Base-by-base conservation (phyloP, 1,140 invertebrate species). In the Campoletis sonorensis region DNA sequence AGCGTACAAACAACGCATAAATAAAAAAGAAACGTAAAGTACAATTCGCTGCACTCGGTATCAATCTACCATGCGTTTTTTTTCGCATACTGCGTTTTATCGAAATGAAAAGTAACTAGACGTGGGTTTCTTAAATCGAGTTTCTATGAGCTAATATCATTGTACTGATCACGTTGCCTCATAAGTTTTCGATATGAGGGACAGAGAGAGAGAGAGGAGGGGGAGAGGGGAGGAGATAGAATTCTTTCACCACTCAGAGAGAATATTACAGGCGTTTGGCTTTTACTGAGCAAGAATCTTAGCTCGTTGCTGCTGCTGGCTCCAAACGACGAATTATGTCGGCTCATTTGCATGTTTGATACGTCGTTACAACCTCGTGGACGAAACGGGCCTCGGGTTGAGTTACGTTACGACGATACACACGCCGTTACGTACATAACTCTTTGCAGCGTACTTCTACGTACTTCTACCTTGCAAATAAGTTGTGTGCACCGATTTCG, bases 291-390 rank as follows among this genome's bases (percentile, higher is more conserved):
- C 72, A 75, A 54, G 61, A 23, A 26, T 70, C 67, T 70, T 15
- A 18, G 67, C 15, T 70, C 26, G 13, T 64, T 23, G 18, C 67
- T 33, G 13, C 30, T 64, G 54, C 73, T 61, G 18, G 1, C 54
- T 81, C 84, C 81, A 82, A 84, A 84, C 82, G 84, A 88, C 85
- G 87, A 88, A 88, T 88, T 87, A 88, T 85, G 87, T 77, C 82
- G 83, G 82, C 77, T 79, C 83, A 88, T 88, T 88, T 87, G 85
- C 87, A 88, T 88, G 84, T 88, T 88, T 88, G 86, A 88, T 88
- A 86, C 85, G 83, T 84, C 79, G 85, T 79, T 84, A 87, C 85
- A 87, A 85, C 82, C 71, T 85, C 77, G 75, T 61, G 82, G 77
- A 85, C 76, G 84, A 86, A 86, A 85, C 51, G 82, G 79, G 75